Evolutionary conservation across 2,113 vertebrate species (phyloP), one percentile per base, ranked within the genome.

Genomic region (Strix aluco): DNA sequence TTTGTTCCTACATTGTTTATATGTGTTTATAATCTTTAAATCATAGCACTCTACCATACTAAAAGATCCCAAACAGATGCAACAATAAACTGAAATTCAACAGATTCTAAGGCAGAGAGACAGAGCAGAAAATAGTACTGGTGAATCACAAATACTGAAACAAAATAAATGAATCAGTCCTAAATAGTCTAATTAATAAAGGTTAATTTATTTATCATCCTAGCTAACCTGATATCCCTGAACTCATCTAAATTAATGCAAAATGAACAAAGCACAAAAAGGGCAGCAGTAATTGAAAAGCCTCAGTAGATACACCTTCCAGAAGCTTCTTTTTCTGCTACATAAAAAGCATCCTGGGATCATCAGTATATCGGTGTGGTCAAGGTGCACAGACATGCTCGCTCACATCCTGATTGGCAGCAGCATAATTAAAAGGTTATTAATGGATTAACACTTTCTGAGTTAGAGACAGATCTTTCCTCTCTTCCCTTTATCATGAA

Each of bases 141-240:
- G 46, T 87, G 89, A 96, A 92, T 94, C 92, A 95, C 84, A 94
- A 82, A 86, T 23, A 25, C 91, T 77, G 70, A 92, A 82, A 86
- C 74, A 61, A 96, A 96, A 94, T 25, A 81, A 95, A 96, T 91
- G 70, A 92, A 95, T 96, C 89, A 66, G 82, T 80, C 42, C 93
- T 94, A 95, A 97, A 70, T 52, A 90, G 90, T 62, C 78, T 95
- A 94, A 96, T 97, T 94, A 95, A 95, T 95, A 96, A 96, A 97
- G 94, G 96, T 96, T 95, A 96, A 97, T 97, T 96, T 89, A 95
- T 96, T 97, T 94, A 93, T 86, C 81, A 70, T 80, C 57, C 89
- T 82, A 74, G 66, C 83, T 91, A 92, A 89, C 84, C 81, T n/a
- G 61, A 21, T 93, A 70, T 59, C 54, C 85, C 73, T 73, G 62